Conservation (phyloP, 2,113 vertebrate species). For the Psittacula cyanocephala region DNA sequence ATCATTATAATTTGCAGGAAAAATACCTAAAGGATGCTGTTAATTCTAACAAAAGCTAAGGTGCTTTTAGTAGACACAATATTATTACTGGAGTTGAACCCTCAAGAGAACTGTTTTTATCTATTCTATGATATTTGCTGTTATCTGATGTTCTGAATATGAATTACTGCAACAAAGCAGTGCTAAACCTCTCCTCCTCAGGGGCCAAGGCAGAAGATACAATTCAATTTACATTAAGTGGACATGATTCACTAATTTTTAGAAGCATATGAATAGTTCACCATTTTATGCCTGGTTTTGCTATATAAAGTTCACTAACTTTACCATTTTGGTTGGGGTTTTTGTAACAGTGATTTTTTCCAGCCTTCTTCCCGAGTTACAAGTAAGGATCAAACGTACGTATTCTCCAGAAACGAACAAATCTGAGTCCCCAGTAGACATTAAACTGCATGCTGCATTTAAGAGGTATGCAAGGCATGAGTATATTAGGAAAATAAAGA, state of each 20-base stretch:
- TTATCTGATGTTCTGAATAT: background rate
- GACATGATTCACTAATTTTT: background rate
- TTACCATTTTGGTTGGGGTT: background rate
- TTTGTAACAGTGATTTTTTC: background rate
- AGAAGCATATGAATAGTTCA: background rate
- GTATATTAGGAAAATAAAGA: too few species aligned
- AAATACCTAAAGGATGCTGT: background rate
- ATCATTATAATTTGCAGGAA: background rate
- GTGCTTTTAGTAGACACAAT: background rate
- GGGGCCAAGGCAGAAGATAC: background rate
- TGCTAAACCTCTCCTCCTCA: background rate
- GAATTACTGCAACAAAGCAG: background rate
- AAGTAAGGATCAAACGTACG: background rate
- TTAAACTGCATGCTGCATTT: background rate
- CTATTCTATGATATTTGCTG: background rate
- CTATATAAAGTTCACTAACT: background rate
- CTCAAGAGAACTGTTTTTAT: background rate
- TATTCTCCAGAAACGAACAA: background rate
- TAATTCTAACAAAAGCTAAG: background rate
- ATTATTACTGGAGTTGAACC: background rate
- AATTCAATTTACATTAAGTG: background rate
- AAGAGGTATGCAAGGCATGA: background rate
- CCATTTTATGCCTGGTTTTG: background rate
- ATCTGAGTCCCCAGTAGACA: background rate
- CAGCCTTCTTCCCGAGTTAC: background rate